phyloP scores from a whole-genome alignment of 2,113 vertebrate species.

The Tragelaphus scriptus region DNA sequence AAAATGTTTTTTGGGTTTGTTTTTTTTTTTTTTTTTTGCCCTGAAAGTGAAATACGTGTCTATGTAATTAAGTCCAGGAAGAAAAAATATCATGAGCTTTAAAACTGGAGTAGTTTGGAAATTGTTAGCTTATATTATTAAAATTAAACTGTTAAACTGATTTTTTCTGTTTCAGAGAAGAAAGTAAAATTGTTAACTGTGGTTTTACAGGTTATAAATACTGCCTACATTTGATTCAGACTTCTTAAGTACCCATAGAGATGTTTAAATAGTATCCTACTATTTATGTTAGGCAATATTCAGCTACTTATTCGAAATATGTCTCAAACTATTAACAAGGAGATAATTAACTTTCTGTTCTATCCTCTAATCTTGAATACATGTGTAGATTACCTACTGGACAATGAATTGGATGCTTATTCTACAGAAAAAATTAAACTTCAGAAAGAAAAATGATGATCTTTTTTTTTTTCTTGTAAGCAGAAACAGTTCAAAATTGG shows the following conservation, averaged over 20 bases:
- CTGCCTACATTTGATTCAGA: not conserved
- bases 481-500: not conserved
- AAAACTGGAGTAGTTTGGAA: not conserved
- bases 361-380: not conserved
- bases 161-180: not conserved
- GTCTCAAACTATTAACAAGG: not conserved
- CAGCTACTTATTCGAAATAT: constrained; percentile 17
- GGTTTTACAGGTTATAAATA: not conserved
- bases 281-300: not conserved
- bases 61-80: not conserved
- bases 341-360: not conserved
- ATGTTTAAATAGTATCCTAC: not conserved
- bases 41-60: not conserved
- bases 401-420: not conserved
- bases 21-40: not conserved
- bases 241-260: not conserved
- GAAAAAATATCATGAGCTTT: not conserved
- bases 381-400: not conserved
- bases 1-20: not conserved
- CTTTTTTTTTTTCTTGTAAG: not conserved
- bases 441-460: not conserved
- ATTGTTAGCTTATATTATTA: not conserved
- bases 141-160: not conserved
- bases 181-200: not conserved
- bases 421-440: not conserved